phyloP scores from a whole-genome alignment of 2,113 vertebrate genomes.

The Artemisiospiza belli region DNA sequence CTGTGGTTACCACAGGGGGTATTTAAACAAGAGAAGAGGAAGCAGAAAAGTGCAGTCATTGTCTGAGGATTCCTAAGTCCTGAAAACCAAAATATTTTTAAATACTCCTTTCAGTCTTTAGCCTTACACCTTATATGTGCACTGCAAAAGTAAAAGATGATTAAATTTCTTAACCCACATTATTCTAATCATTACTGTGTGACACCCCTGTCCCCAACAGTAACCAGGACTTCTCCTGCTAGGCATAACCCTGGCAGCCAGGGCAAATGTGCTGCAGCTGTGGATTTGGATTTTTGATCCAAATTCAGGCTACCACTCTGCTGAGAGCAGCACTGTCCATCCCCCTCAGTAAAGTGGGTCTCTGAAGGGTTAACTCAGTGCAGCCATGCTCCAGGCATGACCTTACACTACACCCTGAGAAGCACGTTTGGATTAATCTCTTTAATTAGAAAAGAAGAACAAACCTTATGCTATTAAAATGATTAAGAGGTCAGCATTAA shows the following conservation, averaged over 20 bases:
- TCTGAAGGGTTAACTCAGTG: not conserved
- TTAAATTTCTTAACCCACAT: not conserved
- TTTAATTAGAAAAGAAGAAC: conserved; percentile 41
- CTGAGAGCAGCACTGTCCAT: not conserved
- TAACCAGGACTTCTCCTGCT: not conserved
- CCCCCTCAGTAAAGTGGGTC: not conserved
- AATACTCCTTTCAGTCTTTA: not conserved
- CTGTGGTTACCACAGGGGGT: not conserved
- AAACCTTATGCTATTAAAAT: conserved; percentile 41
- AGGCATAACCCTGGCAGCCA: not conserved
- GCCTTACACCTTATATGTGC: not conserved
- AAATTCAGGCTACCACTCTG: not conserved
- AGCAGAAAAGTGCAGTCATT: not conserved
- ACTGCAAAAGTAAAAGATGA: not conserved
- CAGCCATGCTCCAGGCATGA: not conserved
- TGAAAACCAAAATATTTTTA: not conserved
- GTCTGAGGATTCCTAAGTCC: not conserved
- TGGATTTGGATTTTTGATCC: not conserved
- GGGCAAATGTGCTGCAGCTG: not conserved
- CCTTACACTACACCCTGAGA: not conserved
- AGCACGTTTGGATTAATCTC: conserved; percentile 14
- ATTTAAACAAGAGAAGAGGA: not conserved
- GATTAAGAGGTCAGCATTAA: conserved; percentile 51
- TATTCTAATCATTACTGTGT: not conserved
- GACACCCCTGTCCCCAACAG: not conserved